phyloP scores from a whole-genome alignment of 2,888 invertebrate species.

The Leptothorax acervorum region DNA sequence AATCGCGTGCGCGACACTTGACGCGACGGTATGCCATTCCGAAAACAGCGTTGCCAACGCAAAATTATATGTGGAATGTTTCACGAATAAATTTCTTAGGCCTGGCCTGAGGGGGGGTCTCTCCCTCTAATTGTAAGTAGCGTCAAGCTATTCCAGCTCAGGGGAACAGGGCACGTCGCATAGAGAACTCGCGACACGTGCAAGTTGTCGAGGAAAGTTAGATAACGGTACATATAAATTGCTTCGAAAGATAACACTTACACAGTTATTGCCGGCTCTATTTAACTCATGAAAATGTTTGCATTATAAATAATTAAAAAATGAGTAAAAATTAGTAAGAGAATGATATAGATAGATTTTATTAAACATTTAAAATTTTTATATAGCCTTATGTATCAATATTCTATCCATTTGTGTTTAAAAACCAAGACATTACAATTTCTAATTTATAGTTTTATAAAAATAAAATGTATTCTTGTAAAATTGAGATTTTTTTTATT shows the following conservation, averaged over 20 bases:
- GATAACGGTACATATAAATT: not conserved
- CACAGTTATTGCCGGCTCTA: not conserved
- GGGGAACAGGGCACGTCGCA: not conserved
- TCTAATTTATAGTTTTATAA: not conserved
- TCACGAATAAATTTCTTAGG: slow-evolving; percentile 40
- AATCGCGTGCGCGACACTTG: slow-evolving; percentile 15
- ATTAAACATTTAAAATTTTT: not conserved
- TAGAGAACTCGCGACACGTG: slow-evolving; percentile 12
- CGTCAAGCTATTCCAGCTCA: slow-evolving; percentile 32
- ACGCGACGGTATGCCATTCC: slow-evolving; percentile 17
- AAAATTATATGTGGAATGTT: slow-evolving; percentile 49
- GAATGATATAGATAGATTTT: not conserved
- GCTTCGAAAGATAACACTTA: not conserved
- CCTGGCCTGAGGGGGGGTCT: not conserved
- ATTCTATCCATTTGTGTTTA: not conserved
- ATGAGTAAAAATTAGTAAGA: not conserved
- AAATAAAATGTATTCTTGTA: not conserved
- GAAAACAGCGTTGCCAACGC: slow-evolving; percentile 20
- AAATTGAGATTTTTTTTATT: not conserved
- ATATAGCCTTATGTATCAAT: not conserved
- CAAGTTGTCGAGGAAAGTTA: slow-evolving; percentile 6
- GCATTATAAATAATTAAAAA: not conserved
- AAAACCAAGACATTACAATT: not conserved
- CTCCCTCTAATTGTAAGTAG: slow-evolving; percentile 11
- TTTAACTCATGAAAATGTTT: not conserved